Conservation (phyloP, 37 sponge, comb jelly and placozoan species). For the Beroe ovata region DNA sequence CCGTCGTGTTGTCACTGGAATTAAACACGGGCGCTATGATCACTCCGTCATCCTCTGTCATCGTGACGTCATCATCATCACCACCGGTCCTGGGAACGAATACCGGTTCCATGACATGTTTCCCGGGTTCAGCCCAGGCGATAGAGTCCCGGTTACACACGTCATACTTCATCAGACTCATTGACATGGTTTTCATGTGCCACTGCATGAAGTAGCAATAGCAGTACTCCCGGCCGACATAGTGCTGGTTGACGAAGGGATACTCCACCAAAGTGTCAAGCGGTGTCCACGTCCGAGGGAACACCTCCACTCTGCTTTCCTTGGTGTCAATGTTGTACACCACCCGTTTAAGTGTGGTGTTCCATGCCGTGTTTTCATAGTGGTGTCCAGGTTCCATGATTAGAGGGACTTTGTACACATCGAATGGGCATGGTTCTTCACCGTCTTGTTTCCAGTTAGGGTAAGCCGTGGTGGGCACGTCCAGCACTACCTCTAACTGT, state of each 20-base stretch:
- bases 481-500: conserved; percentile 43
- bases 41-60: conserved; percentile 21
- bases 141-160: not conserved
- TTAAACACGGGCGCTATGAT: conserved; percentile 13
- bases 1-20: not conserved
- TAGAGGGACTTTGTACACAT: not conserved
- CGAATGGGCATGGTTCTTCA: not conserved
- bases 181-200: conserved; percentile 9
- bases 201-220: conserved; percentile 39
- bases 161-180: conserved; percentile 55
- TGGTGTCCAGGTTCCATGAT: not conserved
- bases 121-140: not conserved
- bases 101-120: conserved; percentile 41
- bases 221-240: conserved; percentile 9
- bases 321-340: conserved; percentile 17
- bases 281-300: conserved; percentile 15
- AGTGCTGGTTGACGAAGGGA: conserved; percentile 18
- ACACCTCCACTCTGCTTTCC: not conserved
- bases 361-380: conserved; percentile 12
- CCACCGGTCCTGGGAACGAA: conserved; percentile 5
- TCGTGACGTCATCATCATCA: not conserved
- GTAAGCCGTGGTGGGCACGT: not conserved
- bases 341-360: conserved; percentile 16
- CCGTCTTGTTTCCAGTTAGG: not conserved
- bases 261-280: conserved; percentile 4